Evolutionary conservation across 2,113 vertebrate genomes (phyloP), one percentile per base, ranked within the genome.

Genomic region (Oncorhynchus gorbuscha): DNA sequence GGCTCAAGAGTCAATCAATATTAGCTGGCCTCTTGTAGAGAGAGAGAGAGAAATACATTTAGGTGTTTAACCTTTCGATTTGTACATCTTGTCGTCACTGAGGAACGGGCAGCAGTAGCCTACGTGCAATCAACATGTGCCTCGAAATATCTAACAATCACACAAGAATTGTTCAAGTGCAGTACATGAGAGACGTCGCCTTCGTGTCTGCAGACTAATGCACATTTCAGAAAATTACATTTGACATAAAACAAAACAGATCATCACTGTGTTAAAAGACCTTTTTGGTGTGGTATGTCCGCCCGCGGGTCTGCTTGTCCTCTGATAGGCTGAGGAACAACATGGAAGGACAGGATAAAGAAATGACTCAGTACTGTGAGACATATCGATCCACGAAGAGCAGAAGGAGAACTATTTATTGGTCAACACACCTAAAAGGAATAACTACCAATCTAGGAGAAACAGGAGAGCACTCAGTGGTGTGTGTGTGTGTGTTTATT

Each of bases 321-420:
- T 30, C 14, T 76, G 73, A 66, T 5, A 24, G 7, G 0, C 59
- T 48, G 4, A 49, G 35, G 59, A 18, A 64, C 1, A 14, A 18
- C 77, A 71, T 39, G 55, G 8, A 80, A 76, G 81, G 64, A 13
- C 16, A 59, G 20, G 4, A 26, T 9, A 35, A 73, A 78, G 83
- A 76, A 80, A 80, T 64, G 71, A 78, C 65, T 39, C 22, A 70
- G 9, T 1, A 28, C 51, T 32, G 48, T 68, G 65, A 85, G 77
- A 80, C 9, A 24, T 82, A 82, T 87, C 84, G 81, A 87, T 83
- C 73, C 85, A 72, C 84, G 77, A 82, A 85, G 80, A 85, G 80
- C 73, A 81, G 68, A 72, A 69, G 65, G 30, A 78, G 39, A 78
- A 84, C 79, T 61, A 82, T 87, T 83, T 81, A 71, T 76, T 79